Evolutionary conservation across 2,888 invertebrate genomes (phyloP), one percentile per base, ranked within the genome.

Genomic region (Tanypteryx hageni): DNA sequence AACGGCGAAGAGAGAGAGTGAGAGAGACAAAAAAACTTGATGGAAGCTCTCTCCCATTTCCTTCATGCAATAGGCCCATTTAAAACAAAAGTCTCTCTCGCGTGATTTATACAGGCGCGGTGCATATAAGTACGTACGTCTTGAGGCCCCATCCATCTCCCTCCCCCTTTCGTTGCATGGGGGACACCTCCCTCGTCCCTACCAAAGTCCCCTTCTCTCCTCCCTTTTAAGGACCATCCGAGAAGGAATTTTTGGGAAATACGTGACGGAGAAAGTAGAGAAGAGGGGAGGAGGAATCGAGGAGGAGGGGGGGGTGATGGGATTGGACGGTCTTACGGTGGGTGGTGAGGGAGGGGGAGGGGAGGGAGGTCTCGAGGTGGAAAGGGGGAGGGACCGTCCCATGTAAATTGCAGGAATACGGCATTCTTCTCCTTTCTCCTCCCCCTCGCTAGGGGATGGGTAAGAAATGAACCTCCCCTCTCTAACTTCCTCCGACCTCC

Each of bases 71-170:
- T 27, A 11, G 13, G 9, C 13, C 10, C 76, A 76, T 10, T 76
- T 76, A 27, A 76, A 76, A 76, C 27, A 22, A 76, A 76, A 76
- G 10, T 13, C 27, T 22, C 76, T 4, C 27, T 22, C 8, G 22
- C 27, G 76, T 76, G 76, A 76, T 76, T 76, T 76, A 76, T 76
- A 76, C 76, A 22, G 76, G 76, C 76, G 76, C 76, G 76, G 76
- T 76, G 76, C 76, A 76, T 76, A 27, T 76, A 76, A 76, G 76
- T 76, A 76, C 76, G 27, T 44, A 44, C 44, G 44, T 44, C 44
- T 44, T 44, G 44, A 44, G 44, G 44, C 5, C 5, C 44, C 44
- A 44, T 82, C 5, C 7, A 13, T 31, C 18, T 82, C 82, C 82
- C 44, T 44, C n/a, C 31, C 31, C 82, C 31, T 31, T n/a, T 27